Evolutionary conservation across 2,888 invertebrate genomes (phyloP).

Genomic region (Geotrupes spiniger): DNA sequence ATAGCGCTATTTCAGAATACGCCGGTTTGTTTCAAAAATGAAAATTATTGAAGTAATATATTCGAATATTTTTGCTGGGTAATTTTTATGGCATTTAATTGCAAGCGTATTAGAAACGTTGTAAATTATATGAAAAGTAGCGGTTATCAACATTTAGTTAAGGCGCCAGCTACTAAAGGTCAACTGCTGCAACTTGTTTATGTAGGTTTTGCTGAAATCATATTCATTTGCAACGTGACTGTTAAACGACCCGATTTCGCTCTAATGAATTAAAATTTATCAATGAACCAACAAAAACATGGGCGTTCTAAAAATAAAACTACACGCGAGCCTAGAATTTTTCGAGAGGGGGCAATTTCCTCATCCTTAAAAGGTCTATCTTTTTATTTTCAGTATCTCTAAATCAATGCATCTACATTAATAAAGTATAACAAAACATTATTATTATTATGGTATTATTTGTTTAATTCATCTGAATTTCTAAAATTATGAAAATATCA

Average conservation of each 20-base stretch:
- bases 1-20: too few species aligned
- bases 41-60: too few species aligned
- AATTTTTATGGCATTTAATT: neutral
- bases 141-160: constrained; percentile 19
- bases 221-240: neutral
- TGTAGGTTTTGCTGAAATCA: constrained; percentile 5
- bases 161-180: constrained; percentile 33
- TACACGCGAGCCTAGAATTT: neutral
- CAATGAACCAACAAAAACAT: neutral
- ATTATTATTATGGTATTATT: too few species aligned
- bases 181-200: constrained; percentile 29
- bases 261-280: too few species aligned
- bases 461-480: too few species aligned
- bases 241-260: constrained; percentile 1
- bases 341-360: neutral
- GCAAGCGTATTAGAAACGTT: constrained; percentile 14
- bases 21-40: too few species aligned
- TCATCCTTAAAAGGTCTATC: too few species aligned
- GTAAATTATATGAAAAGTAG: constrained; percentile 19
- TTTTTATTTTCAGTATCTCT: too few species aligned
- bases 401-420: too few species aligned
- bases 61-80: too few species aligned
- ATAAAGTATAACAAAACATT: too few species aligned
- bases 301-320: constrained; percentile 1
- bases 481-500: too few species aligned